A percentile compares a stretch with the other conserved stretches of the same genome.
phyloP scores from a whole-genome alignment of 2,113 vertebrate genomes.

The Thomomys bottae region DNA sequence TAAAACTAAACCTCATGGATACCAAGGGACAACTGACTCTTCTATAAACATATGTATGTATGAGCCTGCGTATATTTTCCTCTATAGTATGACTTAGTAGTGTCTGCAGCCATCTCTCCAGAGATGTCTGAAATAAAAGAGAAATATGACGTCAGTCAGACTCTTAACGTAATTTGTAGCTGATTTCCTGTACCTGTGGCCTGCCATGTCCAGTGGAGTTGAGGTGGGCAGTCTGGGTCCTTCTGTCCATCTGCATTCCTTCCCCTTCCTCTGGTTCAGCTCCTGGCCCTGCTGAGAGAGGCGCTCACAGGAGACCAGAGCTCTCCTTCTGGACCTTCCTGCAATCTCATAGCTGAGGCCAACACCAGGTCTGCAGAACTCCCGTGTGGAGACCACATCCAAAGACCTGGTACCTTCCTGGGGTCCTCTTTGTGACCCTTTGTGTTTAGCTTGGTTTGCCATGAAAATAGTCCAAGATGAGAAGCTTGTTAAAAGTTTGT shows the following conservation, averaged over 20 bases:
- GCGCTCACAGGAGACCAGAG: too few relatives aligned
- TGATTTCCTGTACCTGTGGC: background rate
- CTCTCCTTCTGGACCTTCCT: background rate
- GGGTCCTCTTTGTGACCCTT: background rate
- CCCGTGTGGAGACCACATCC: background rate
- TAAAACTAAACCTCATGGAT: background rate
- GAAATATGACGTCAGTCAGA: background rate
- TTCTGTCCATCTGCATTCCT: background rate
- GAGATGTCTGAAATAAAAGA: slow-evolving; percentile 13
- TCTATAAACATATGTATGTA: background rate
- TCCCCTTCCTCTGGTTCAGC: too few relatives aligned
- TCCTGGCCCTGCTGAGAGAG: background rate
- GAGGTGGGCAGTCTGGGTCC: background rate
- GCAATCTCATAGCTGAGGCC: accelerated
- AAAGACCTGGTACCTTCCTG: background rate
- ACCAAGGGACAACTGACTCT: background rate
- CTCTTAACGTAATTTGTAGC: background rate
- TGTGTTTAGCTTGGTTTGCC: background rate
- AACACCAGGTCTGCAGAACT: background rate
- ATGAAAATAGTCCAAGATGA: background rate
- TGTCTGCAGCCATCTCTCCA: background rate
- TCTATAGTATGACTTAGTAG: background rate
- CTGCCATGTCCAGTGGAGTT: background rate
- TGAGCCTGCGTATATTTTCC: background rate
- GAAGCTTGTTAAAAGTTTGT: background rate